These are phyloP conservation scores for Pectinophora gossypiella DNA, from an alignment of 1,140 invertebrate species.

Conservation along the genomic window DNA sequence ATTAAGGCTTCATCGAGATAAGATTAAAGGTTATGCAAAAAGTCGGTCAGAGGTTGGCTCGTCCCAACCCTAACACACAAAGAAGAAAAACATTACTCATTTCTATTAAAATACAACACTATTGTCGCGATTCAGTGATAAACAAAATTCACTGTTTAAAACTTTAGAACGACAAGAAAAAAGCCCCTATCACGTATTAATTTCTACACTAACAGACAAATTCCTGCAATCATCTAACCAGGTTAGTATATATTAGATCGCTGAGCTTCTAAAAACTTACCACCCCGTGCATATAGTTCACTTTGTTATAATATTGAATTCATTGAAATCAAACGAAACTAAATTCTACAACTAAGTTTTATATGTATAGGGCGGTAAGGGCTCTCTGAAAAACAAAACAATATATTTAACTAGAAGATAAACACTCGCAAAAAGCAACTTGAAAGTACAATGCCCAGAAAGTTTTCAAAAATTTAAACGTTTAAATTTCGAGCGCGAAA, in stretches of 20 bases:
- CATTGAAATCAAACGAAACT: neutral
- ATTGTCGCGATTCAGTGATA: too few species aligned
- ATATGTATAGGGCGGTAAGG: neutral
- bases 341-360: too few species aligned
- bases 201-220: too few species aligned
- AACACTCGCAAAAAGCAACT: slow-evolving; percentile 5
- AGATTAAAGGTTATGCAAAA: slow-evolving; percentile 16
- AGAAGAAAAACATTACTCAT: too few species aligned
- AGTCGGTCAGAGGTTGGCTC: slow-evolving; percentile 10
- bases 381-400: neutral
- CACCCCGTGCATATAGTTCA: neutral
- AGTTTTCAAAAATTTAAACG: neutral
- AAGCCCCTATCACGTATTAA: too few species aligned
- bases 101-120: too few species aligned
- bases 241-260: too few species aligned
- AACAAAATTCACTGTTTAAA: too few species aligned
- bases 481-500: neutral
- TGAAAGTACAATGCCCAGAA: slow-evolving; percentile 8
- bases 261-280: neutral
- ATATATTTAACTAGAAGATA: neutral
- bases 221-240: too few species aligned
- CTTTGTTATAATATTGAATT: too few species aligned
- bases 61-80: too few species aligned
- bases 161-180: too few species aligned
- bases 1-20: slow-evolving; percentile 7